phyloP scores from a whole-genome alignment of 2,888 invertebrate genomes.

The Folsomia candida region DNA sequence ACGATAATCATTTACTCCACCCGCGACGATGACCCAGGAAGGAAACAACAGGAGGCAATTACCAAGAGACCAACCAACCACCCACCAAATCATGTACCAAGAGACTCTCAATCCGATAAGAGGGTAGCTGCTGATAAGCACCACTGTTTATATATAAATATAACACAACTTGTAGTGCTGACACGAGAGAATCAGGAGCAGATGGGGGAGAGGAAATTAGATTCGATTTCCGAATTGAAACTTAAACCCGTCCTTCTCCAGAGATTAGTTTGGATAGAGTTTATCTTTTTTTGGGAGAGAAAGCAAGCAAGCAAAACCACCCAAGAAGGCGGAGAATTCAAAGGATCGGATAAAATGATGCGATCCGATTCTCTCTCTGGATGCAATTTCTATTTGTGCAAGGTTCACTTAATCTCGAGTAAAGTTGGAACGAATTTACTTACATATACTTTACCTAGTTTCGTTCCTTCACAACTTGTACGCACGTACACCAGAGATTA shows the following conservation, averaged over 20 bases:
- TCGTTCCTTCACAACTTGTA: no score
- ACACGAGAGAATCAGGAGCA: neutral
- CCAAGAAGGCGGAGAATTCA: no score
- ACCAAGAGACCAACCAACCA: no score
- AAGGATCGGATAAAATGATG: no score
- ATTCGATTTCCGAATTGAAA: slow-evolving; percentile 18
- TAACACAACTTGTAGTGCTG: no score
- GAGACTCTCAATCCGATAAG: neutral
- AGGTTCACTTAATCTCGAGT: no score
- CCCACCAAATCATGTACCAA: no score
- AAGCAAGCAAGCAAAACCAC: no score
- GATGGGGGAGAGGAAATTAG: neutral
- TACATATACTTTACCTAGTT: no score
- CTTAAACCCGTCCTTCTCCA: slow-evolving; percentile 3
- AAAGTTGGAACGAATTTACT: no score
- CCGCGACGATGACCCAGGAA: neutral
- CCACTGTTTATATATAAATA: no score
- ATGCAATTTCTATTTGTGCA: neutral
- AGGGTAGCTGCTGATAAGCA: neutral
- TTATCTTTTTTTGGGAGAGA: neutral
- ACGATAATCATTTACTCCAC: neutral
- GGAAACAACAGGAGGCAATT: neutral
- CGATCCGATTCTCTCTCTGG: neutral
- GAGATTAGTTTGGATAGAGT: neutral
- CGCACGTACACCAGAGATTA: no score